A percentile compares a stretch with the other conserved stretches of the same genome.
Conservation (phyloP, 2,797 vertebrate species). For the Peromyscus aztecus region DNA sequence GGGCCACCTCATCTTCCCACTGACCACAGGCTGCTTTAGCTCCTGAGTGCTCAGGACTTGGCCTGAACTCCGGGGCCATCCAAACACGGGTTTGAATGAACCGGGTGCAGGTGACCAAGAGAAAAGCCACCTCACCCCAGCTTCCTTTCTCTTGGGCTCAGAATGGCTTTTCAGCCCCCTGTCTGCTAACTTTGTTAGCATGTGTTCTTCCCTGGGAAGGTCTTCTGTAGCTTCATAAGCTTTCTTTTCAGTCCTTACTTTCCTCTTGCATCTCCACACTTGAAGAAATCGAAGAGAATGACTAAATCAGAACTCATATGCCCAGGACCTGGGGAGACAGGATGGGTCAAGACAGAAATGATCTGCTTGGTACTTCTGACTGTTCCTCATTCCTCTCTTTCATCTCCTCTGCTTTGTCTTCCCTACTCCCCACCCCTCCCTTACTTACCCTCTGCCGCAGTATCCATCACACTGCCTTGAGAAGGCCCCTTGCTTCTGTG, state of each 20-base stretch:
- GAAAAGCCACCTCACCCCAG: background rate
- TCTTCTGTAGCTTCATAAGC: background rate
- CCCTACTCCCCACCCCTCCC: background rate
- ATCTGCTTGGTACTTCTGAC: background rate
- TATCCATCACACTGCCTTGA: background rate
- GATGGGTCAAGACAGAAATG: background rate
- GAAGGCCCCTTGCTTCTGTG: background rate
- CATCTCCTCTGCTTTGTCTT: background rate
- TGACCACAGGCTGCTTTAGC: background rate
- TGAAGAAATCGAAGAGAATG: background rate
- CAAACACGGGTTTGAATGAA: conserved; percentile 14
- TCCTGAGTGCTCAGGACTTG: background rate
- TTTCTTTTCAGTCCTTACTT: background rate
- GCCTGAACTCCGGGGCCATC: background rate
- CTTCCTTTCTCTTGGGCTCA: background rate
- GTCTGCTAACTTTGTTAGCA: background rate
- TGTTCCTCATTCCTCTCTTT: background rate
- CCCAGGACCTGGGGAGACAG: background rate
- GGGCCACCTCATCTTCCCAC: background rate
- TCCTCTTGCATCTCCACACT: background rate
- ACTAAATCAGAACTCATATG: background rate
- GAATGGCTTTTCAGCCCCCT: background rate
- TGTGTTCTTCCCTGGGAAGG: background rate
- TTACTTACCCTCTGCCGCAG: background rate
- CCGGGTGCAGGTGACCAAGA: background rate